phyloP scores from a whole-genome alignment of 1,140 invertebrate genomes.

The Muscidifurax raptorellus region DNA sequence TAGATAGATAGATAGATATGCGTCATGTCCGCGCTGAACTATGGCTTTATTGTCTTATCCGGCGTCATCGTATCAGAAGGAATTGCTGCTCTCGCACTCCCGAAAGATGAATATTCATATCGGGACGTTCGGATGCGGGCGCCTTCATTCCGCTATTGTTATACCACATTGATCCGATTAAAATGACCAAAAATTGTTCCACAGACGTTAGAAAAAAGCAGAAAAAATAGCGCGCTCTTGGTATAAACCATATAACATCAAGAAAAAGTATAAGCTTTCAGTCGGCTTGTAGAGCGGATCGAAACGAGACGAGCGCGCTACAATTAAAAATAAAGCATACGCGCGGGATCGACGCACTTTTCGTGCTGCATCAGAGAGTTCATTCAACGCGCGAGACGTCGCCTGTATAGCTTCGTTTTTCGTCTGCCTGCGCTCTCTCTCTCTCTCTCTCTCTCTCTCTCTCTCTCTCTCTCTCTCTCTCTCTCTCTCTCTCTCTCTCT shows the following conservation, averaged over 20 bases:
- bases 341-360: background rate
- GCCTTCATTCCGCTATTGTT: background rate
- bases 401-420: background rate
- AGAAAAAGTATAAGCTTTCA: constrained; percentile 29
- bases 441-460: background rate
- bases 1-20: background rate
- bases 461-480: background rate
- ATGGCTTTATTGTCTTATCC: background rate
- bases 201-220: background rate
- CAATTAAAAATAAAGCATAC: constrained; percentile 20
- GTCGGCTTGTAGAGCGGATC: constrained; percentile 40
- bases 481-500: background rate
- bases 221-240: constrained; percentile 52
- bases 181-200: too few relatives aligned
- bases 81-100: background rate
- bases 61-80: background rate
- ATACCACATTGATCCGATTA: too few relatives aligned
- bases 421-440: background rate
- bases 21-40: background rate
- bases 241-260: too few relatives aligned
- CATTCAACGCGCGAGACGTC: constrained; percentile 1
- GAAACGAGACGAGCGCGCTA: background rate
- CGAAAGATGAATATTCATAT: background rate
- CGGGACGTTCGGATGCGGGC: background rate
- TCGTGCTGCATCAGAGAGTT: background rate